Evolutionary conservation across 35 echinoderm and acorn worm species (phyloP), one percentile per base, ranked within the genome.

Genomic region (Acanthaster planci): DNA sequence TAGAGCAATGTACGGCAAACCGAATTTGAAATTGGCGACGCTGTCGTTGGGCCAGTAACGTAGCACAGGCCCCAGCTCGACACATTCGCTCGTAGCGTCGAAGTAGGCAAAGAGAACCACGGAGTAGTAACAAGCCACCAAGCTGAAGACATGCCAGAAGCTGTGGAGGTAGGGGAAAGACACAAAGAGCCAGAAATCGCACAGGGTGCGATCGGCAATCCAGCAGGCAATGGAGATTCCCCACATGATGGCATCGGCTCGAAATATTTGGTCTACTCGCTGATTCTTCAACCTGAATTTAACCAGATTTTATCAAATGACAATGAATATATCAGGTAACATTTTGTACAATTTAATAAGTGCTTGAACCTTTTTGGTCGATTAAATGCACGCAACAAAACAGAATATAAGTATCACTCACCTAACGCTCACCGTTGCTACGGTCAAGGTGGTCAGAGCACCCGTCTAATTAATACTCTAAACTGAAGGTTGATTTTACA

Each of bases 1-100:
- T 32, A 97, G 72, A 14, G 84, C 82, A 21, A 97, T 90, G 39
- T 97, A 97, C 1, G 95, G 95, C 14, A 97, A 82, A 36, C 95
- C 95, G 12, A 47, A 47, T 12, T 47, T 47, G 52, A 89, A 52
- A 50, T 83, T 86, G 37, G 60, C 78, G 76, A 93, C 95, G 51
- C 90, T 97, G 76, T 97, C 95, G 51, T 93, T 97, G 17, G 95
- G 95, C 95, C 95, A 97, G 55, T 97, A 97, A 31, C 82, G 84
- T 4, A 97, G 87, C 9, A 89, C 87, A n/a, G 95, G 95, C 75
- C 90, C 95, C 91, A 93, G 89, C 80, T 97, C 95, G 4, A 90
- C 90, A 35, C 90, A 92, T 54, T 97, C 95, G 76, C 87, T 93
- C 72, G 80, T 88, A 8, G 95, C 95, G 36, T 97, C 95, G 36